Base-by-base conservation (phyloP, 2,888 invertebrate species). In the Sinelater perroti region DNA sequence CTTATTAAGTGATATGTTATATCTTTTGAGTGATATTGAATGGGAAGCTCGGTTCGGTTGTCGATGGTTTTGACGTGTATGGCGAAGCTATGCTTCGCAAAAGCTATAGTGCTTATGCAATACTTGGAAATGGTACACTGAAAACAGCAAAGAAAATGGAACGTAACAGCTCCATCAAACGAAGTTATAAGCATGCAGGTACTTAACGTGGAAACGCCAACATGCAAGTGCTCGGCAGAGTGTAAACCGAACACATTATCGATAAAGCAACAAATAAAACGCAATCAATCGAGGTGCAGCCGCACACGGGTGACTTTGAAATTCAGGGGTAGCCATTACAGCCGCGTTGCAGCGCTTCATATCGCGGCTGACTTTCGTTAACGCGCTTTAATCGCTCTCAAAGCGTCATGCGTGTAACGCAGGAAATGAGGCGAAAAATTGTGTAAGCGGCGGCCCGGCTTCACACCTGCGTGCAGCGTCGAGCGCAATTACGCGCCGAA, bases 161-260 rank as follows among this genome's bases (percentile, higher is more conserved):
- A 21, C n/a, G 2, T 6, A 18, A 38, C 38, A 21, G 38, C 20
- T 38, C 38, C 20, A 38, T 38, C 38, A 38, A 38, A 38, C 10
- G 21, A 38, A 38, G 21, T 38, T 38, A 38, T 38, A 38, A 38
- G 21, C 6, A 20, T 21, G 38, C 14, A 21, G 21, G 38, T 38
- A 38, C 38, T 38, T 38, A 38, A n/a, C n/a, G n/a, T n/a, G n/a
- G n/a, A n/a, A n/a, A n/a, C 18, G 38, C 14, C 21, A 38, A 38
- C 38, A 38, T 38, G 38, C 38, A 38, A 38, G 21, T 38, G 38
- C 20, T 13, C 20, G 38, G 21, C 18, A 40, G 26, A 24, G 14
- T 40, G 11, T 40, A 40, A 40, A 40, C 40, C 24, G 40, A 38
- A 40, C 40, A 10, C 14, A 24, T 38, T 40, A 40, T 40, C 40